Percentiles rank a stretch among this genome's conserved stretches.
Evolutionary conservation across 2,113 vertebrate genomes (phyloP).

Genomic region (Perca flavescens): DNA sequence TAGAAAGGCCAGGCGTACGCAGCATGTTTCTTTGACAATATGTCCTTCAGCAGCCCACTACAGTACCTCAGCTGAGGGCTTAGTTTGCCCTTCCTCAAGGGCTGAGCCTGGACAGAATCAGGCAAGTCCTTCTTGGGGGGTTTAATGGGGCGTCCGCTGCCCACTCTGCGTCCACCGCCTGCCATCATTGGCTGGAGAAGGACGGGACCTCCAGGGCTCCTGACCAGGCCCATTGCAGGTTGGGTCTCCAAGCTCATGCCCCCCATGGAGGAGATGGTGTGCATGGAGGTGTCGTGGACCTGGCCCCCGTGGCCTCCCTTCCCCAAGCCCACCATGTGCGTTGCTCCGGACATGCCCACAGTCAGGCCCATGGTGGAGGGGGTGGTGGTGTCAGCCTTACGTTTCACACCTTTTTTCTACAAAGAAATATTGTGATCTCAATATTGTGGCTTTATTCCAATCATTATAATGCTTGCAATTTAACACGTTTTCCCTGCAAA

Average conservation of each 20-base stretch:
- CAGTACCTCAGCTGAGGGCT: conserved; percentile 93
- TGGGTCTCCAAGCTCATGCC: conserved; percentile 71
- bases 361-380: conserved; percentile 90
- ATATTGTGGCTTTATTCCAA: neutral
- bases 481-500: neutral
- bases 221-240: conserved; percentile 73
- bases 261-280: conserved; percentile 76
- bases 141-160: conserved; percentile 94
- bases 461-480: neutral
- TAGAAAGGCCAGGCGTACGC: conserved; percentile 98
- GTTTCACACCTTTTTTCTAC: conserved; percentile 95
- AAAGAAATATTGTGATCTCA: neutral
- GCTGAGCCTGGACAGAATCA: conserved; percentile 90
- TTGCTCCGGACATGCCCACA: conserved; percentile 74
- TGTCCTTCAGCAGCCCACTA: conserved; percentile 93
- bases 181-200: conserved; percentile 76
- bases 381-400: conserved; percentile 97
- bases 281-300: conserved; percentile 79
- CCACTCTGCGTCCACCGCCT: conserved; percentile 83
- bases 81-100: conserved; percentile 88
- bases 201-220: conserved; percentile 66
- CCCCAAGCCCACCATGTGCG: conserved; percentile 82
- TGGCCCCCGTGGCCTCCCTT: conserved; percentile 82
- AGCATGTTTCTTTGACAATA: conserved; percentile 94
- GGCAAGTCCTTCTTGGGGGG: conserved; percentile 94